A percentile compares a stretch with the other conserved stretches of the same genome.
Evolutionary conservation across 2,888 invertebrate species (phyloP).

Genomic region (Notocelia uddmanniana): DNA sequence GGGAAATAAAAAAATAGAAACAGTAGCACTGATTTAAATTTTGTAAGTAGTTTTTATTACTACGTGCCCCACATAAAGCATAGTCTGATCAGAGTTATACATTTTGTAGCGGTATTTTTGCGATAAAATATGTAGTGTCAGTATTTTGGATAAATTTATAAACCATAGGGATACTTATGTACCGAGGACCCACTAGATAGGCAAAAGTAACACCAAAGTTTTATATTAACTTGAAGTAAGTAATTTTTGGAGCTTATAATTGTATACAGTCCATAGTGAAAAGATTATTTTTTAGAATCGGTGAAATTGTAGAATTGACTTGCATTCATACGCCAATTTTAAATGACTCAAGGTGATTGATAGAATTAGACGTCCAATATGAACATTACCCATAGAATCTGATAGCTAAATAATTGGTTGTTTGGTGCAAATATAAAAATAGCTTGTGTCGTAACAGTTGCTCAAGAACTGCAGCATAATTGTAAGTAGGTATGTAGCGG

Average conservation of each 20-base stretch:
- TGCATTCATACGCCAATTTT: conserved; percentile 52
- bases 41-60: conserved; percentile 52
- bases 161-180: conserved; percentile 67
- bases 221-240: conserved; percentile 65
- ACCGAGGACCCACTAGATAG: conserved; percentile 79
- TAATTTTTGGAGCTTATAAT: conserved; percentile 76
- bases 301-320: conserved; percentile 24
- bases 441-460: conserved; percentile 18
- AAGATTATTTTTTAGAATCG: conserved; percentile 28
- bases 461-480: conserved; percentile 19
- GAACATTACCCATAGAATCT: conserved; percentile 53
- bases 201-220: conserved; percentile 79
- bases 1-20: conserved; percentile 1
- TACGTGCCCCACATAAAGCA: conserved; percentile 57
- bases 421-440: conserved; percentile 7
- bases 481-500: no score
- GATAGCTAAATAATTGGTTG: conserved; percentile 8
- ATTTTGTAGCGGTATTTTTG: conserved; percentile 80
- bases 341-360: conserved; percentile 58
- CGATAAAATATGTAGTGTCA: conserved; percentile 72
- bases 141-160: conserved; percentile 80
- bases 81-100: conserved; percentile 73
- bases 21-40: conserved; percentile 2
- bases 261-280: conserved; percentile 58
- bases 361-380: conserved; percentile 76